Base-by-base conservation (phyloP, 1,140 invertebrate genomes). In the Tachypleus tridentatus region DNA sequence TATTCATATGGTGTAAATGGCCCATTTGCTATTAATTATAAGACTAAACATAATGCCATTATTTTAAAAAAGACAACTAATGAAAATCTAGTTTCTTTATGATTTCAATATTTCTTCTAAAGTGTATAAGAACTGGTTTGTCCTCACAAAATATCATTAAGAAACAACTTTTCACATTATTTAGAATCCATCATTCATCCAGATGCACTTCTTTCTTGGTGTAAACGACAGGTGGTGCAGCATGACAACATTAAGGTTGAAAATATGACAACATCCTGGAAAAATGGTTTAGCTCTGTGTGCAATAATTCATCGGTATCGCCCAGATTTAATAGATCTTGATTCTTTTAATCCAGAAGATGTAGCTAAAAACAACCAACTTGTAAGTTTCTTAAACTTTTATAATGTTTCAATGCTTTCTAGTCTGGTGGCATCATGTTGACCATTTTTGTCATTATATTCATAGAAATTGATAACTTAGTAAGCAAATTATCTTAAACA, bases 251-350 rank as follows among this genome's bases (percentile, higher is more conserved):
- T 89, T n/a, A 77, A 79, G 51, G 80, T 91, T 48, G 80, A 81
- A 50, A 84, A 91, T 74, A 80, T 91, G 70, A 82, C 82, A 4
- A 79, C 79, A 50, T 86, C 85, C 2, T 91, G 91, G 77, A 84
- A 84, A 74, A 83, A 82, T 76, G 91, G 91, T 7, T 75, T 88
- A 61, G 86, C 87, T 4, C 78, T 93, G 62, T 90, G 86, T 79
- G 87, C 87, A n/a, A 85, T 93, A 52, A 83, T 93, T 69, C 83
- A 87, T 75, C 85, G 87, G 70, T 94, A 93, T 78, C 80, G 90
- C 68, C 91, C 92, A n/a, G 87, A 93, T 79, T 79, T 95, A 29
- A 81, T 95, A 61, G 87, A 92, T 72, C 87, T 86, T 71, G 73
- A 76, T 69, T 79, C 81, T 51, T 77, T 92, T 51, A 82, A 84